Evolutionary conservation across 2,797 vertebrate species (phyloP), one percentile per base, ranked within the genome.

Genomic region (Centropyge bicolor): DNA sequence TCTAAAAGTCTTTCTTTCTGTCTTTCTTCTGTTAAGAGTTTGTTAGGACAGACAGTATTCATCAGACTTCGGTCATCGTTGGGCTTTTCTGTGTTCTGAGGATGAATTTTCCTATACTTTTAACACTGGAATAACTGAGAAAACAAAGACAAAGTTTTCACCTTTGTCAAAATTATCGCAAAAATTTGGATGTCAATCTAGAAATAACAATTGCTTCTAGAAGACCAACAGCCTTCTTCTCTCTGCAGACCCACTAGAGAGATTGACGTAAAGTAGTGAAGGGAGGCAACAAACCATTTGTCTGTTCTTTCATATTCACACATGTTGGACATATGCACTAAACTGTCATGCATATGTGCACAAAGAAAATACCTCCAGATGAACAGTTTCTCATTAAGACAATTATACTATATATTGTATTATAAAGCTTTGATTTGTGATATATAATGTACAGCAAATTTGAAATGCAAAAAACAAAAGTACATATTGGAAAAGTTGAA

Each of bases 21-120:
- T n/a, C n/a, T n/a, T n/a, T n/a, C n/a, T n/a, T n/a, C 68, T 67
- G 49, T 59, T 19, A n/a, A 61, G 27, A 71, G 73, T 79, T 20
- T 57, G 67, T 67, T 3, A 12, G 41, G 40, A 13, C 0, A 17
- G 40, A 55, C 49, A 24, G 20, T n/a, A 13, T 70, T 48, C 12
- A 60, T 16, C 56, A 31, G 19, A 56, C 16, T 11, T 14, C 2
- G 4, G 0, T n/a, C 48, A 63, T 16, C 49, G 49, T 14, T 51
- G 16, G 1, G 0, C 11, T 54, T 66, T 57, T 6, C 61, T 14
- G 45, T 51, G 16, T 45, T 51, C 27, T 12, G 31, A 68, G 17
- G 56, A 14, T n/a, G 20, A 59, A 46, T 41, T 24, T 36, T 55
- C 0, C 6, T 6, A 10, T 27, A 22, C n/a, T 76, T 38, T 52